A percentile compares a stretch with the other conserved stretches of the same genome.
These are phyloP conservation scores for Saimiri boliviensis DNA, from an alignment of 2,113 vertebrate species.

Conservation along the genomic window DNA sequence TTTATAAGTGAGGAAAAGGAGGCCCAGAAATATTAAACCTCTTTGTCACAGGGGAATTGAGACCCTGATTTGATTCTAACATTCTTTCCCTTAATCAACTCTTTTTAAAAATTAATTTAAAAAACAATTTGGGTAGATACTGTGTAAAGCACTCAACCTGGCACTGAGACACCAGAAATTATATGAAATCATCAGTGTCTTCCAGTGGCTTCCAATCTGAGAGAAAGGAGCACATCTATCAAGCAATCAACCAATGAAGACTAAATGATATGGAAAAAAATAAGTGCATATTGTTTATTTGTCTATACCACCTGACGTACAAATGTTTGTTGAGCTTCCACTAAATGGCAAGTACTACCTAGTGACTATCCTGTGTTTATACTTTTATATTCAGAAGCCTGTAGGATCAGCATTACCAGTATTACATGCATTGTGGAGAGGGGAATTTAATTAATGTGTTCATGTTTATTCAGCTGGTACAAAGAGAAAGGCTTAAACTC, in stretches of 20 bases:
- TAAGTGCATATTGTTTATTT: neutral
- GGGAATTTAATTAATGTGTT: neutral
- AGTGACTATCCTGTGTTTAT: neutral
- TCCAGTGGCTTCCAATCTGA: neutral
- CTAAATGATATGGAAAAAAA: neutral
- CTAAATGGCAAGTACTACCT: neutral
- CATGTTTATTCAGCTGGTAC: conserved; percentile 19
- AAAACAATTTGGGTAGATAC: neutral
- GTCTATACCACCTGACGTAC: neutral
- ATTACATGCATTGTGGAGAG: neutral
- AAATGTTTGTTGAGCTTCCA: neutral
- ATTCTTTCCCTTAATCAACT: neutral
- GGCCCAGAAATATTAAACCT: neutral
- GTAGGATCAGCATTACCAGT: neutral
- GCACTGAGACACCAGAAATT: neutral
- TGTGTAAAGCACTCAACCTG: neutral
- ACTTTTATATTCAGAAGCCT: neutral
- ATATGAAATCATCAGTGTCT: neutral
- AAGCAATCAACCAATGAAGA: neutral
- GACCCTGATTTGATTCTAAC: neutral
- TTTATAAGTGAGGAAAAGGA: neutral
- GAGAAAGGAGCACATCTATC: neutral
- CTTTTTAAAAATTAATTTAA: neutral
- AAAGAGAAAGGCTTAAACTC: neutral
- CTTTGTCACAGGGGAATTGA: neutral